Evolutionary conservation across 2,113 vertebrate species (phyloP).

Genomic region (Hiodon alosoides): DNA sequence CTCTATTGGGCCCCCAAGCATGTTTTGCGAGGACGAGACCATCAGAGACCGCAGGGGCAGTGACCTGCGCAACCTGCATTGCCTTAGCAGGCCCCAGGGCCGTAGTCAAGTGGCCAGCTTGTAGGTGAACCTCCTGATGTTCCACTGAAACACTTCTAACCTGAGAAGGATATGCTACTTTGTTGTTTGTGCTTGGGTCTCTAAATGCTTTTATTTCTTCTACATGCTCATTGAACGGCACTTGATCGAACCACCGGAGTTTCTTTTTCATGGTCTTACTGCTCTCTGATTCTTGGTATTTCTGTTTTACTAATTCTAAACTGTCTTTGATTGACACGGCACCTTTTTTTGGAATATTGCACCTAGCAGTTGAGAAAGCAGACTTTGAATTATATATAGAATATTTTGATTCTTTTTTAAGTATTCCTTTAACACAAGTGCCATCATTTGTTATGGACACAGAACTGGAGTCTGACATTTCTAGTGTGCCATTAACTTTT

Average conservation of each 20-base stretch:
- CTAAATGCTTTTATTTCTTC: background rate
- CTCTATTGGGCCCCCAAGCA: conserved; percentile 66
- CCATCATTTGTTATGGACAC: conserved; percentile 33
- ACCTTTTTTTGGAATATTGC: conserved; percentile 55
- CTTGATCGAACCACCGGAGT: conserved; percentile 82
- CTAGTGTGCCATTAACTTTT: conserved; percentile 21
- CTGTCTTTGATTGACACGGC: conserved; percentile 74
- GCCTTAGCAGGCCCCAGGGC: conserved; percentile 18
- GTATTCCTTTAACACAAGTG: conserved; percentile 71
- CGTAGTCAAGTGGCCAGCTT: conserved; percentile 32
- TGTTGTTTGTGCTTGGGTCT: background rate
- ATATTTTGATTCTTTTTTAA: conserved; percentile 76
- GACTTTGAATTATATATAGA: conserved; percentile 38
- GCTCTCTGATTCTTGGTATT: conserved; percentile 50
- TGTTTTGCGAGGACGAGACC: conserved; percentile 62
- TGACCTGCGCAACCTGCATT: conserved; percentile 37
- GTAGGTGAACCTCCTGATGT: conserved; percentile 43
- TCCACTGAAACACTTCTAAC: conserved; percentile 34
- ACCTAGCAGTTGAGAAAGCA: conserved; percentile 41
- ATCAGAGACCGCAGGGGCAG: conserved; percentile 44
- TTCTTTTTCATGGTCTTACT: conserved; percentile 62
- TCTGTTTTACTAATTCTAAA: conserved; percentile 73
- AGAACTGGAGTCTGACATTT: conserved; percentile 31
- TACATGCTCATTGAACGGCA: conserved; percentile 18
- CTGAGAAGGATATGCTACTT: conserved; percentile 12